These are phyloP conservation scores for Drosophila kanekoi DNA, from an alignment of 2,888 invertebrate genomes.

Conservation along the genomic window DNA sequence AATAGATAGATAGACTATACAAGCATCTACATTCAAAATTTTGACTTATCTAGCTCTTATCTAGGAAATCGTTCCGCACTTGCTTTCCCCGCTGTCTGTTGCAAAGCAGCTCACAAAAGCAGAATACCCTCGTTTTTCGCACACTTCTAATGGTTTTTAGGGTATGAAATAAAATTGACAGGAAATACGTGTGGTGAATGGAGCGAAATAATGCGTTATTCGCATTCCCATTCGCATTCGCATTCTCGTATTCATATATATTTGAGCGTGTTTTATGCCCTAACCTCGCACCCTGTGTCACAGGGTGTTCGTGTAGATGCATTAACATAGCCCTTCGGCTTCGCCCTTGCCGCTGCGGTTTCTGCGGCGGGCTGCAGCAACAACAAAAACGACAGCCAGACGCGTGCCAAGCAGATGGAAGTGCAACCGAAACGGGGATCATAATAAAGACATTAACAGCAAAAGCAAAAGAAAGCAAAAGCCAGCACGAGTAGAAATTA, in stretches of 20 bases:
- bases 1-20: too few relatives aligned
- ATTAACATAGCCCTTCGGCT: conserved; percentile 16
- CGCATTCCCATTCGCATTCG: conserved; percentile 25
- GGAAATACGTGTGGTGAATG: conserved; percentile 51
- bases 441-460: conserved; percentile 51
- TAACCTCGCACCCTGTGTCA: conserved; percentile 13
- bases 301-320: conserved; percentile 19
- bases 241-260: background rate
- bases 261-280: conserved; percentile 11
- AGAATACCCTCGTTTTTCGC: too few relatives aligned
- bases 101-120: too few relatives aligned
- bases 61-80: too few relatives aligned
- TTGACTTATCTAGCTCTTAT: too few relatives aligned
- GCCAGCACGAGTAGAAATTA: conserved; percentile 13
- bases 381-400: conserved; percentile 5
- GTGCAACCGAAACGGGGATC: conserved; percentile 12
- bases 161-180: conserved; percentile 45
- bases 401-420: conserved; percentile 14
- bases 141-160: too few relatives aligned
- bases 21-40: too few relatives aligned
- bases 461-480: background rate
- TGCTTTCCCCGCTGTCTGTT: too few relatives aligned
- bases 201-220: conserved; percentile 38
- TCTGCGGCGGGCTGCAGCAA: conserved; percentile 40
- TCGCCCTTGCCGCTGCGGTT: conserved; percentile 32